Conservation (phyloP, 2,888 invertebrate species). For the Cryptus viduatorius region DNA sequence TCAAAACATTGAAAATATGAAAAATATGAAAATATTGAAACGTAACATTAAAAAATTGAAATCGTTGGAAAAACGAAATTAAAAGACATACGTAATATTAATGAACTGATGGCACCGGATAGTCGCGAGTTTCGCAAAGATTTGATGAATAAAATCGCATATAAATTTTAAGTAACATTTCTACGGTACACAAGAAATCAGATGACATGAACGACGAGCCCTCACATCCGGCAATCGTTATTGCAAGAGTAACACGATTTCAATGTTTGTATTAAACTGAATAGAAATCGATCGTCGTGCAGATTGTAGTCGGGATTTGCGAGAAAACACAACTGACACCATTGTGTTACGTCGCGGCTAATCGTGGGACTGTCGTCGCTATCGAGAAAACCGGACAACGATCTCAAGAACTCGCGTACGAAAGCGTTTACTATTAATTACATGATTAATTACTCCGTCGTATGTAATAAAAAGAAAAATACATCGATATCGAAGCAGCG, state of each 20-base stretch:
- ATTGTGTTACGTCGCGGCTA: slow-evolving; percentile 46
- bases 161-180: not conserved
- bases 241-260: slow-evolving; percentile 57
- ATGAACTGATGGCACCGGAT: not conserved
- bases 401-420: not conserved
- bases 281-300: slow-evolving; percentile 65
- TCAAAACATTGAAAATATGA: too few relatives aligned
- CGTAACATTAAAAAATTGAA: too few relatives aligned
- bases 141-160: not conserved
- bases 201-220: slow-evolving; percentile 17
- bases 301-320: slow-evolving; percentile 46
- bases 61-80: not conserved
- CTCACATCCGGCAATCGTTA: slow-evolving; percentile 45
- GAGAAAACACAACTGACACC: slow-evolving; percentile 65
- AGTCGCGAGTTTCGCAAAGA: not conserved
- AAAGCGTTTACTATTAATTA: not conserved
- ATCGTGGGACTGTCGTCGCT: slow-evolving; percentile 36
- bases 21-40: too few relatives aligned
- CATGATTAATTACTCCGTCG: slow-evolving; percentile 26
- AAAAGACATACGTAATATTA: not conserved
- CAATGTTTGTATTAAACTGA: slow-evolving; percentile 64
- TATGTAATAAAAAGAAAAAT: slow-evolving; percentile 15
- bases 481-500: slow-evolving; percentile 42
- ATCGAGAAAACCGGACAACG: slow-evolving; percentile 1
- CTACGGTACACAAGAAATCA: slow-evolving; percentile 14